Evolutionary conservation across 2,888 invertebrate species (phyloP), one percentile per base, ranked within the genome.

Genomic region (Drosophila seclusa): DNA sequence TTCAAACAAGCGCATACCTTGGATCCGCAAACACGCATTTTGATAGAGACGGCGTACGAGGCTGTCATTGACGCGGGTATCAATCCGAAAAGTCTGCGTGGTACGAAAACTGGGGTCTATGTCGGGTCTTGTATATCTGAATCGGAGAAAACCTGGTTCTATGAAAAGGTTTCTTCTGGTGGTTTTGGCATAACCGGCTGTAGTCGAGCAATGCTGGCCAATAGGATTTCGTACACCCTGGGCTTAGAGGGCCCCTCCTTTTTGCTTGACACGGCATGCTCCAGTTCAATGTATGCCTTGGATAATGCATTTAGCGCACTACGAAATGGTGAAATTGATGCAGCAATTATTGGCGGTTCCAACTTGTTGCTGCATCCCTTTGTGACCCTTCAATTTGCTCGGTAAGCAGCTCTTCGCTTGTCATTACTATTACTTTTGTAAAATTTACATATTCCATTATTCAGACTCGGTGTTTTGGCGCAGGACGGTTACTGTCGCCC

Each of bases 231-330:
- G 1, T 98, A 97, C 92, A 96, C 96, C 93, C 94, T 99, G 73
- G 98, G 98, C 32, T 94, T 97, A 21, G 96, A 96, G 83, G 98
- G 99, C 0, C 98, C 98, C 0, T 98, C 98, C 7, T 97, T 96
- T 93, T 95, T 96, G 1, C 94, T 98, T 13, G 99, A 99, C 93
- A 98, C 98, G 0, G 99, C 99, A 0, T 99, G 99, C 92, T 98
- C 98, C n/a, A 98, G 98, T 64, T 97, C 98, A 11, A 94, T 98
- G 79, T 95, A 97, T 83, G 98, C 98, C 0, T 80, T 99, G 65
- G 97, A 98, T 86, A 96, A 96, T 76, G 97, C 97, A 18, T 97
- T 96, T 91, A 94, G 95, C 55, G 95, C 97, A 0, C 95, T 98
- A 53, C 94, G 96, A 40, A 95, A 95, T 78, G 98, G 97, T 0